Evolutionary conservation across 2,797 vertebrate species (phyloP), one percentile per base, ranked within the genome.

Genomic region (Crax fasciolata): DNA sequence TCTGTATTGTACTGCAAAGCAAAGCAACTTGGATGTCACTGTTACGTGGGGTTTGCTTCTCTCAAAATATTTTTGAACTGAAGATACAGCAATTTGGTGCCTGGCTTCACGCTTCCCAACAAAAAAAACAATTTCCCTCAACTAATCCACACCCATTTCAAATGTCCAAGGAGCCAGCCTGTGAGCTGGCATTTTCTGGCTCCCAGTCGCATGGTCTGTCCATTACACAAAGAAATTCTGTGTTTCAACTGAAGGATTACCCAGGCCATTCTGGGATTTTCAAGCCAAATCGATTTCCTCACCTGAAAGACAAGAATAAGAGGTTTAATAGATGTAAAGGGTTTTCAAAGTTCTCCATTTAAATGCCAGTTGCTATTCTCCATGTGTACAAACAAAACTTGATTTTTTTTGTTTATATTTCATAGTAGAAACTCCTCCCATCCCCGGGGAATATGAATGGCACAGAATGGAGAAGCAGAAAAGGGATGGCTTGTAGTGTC

Each of bases 361-460:
- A 86, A 91, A 63, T 35, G 21, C 11, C 43, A 89, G 71, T 49
- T 79, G 38, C 44, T 82, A 21, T 84, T 94, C 8, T 83, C 61
- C 65, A 48, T 65, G 65, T 54, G 78, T 35, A 66, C 74, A 94
- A 79, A 28, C 21, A 24, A 71, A 91, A 92, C 75, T 74, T 83
- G 35, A 27, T 87, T n/a, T 35, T 41, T 62, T 81, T 65, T 67
- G 55, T 95, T 87, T 87, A 35, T 80, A 55, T 87, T 91, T 76
- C 41, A 51, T 21, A 87, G 76, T 89, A 88, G 58, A 87, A 94
- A 71, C 91, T 76, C 71, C 85, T 95, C 89, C 93, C 89, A 61
- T 82, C 83, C 65, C 80, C 17, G 13, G 59, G 72, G 91, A 93
- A 30, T 0, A 0, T 30, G 49, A 90, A 70, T 62, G 49, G 32